A percentile compares a stretch with the other conserved stretches of the same genome.
These are phyloP conservation scores for Sinosuthora webbiana DNA, from an alignment of 2,113 vertebrate species.

Conservation along the genomic window DNA sequence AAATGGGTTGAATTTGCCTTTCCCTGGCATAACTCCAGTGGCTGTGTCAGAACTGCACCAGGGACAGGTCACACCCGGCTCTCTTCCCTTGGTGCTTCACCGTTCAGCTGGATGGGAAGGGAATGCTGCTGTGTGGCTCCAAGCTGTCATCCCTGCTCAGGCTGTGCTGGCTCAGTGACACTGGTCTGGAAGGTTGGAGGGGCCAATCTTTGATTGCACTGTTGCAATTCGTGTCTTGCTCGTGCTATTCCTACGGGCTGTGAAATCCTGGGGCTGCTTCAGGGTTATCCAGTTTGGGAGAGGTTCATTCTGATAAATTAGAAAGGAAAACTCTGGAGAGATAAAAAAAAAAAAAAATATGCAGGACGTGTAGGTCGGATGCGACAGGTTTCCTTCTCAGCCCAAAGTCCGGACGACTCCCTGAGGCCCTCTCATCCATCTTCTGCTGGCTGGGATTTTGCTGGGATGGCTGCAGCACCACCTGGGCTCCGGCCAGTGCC, in stretches of 20 bases:
- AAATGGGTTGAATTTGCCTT: neutral
- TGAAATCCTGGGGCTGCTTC: neutral
- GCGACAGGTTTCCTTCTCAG: slow-evolving; percentile 21
- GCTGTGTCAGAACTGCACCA: neutral
- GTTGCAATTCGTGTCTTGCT: neutral
- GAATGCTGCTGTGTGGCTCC: neutral
- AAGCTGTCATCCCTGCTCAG: neutral
- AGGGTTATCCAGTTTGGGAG: neutral
- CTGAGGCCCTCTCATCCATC: slow-evolving; percentile 46
- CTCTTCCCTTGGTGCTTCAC: neutral
- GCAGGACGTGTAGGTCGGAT: neutral
- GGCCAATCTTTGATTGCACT: neutral
- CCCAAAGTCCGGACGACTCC: slow-evolving; percentile 23
- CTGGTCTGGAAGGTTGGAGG: neutral
- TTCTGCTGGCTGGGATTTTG: slow-evolving; percentile 58
- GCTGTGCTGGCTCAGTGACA: neutral
- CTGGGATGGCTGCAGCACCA: slow-evolving; percentile 16
- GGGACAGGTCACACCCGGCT: slow-evolving; percentile 13
- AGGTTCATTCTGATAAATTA: slow-evolving; percentile 45
- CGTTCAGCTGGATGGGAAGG: neutral
- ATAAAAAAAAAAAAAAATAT: neutral
- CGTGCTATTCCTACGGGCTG: neutral
- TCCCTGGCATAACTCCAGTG: slow-evolving; percentile 4
- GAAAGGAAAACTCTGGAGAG: neutral
- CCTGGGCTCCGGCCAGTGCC: slow-evolving; percentile 43